These are phyloP conservation scores for Leguminivora glycinivorella DNA, from an alignment of 1,140 invertebrate species.

Conservation along the genomic window DNA sequence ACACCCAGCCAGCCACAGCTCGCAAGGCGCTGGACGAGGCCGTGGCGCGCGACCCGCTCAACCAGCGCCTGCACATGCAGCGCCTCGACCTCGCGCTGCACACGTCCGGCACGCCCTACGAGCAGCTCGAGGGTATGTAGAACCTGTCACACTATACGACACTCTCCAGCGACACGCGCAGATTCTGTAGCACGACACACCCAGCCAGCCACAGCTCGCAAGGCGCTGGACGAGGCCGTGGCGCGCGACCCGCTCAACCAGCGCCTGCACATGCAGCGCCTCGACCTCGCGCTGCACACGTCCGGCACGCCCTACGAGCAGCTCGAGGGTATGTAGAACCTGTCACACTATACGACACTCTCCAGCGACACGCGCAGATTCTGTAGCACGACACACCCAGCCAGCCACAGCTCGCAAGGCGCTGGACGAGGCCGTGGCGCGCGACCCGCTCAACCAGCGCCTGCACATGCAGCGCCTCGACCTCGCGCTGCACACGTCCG, in stretches of 20 bases:
- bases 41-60: conserved; percentile 75
- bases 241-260: conserved; percentile 80
- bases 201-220: conserved; percentile 82
- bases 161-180: conserved; percentile 83
- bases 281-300: conserved; percentile 88
- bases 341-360: too few relatives aligned
- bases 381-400: conserved; percentile 87
- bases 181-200: conserved; percentile 81
- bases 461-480: conserved; percentile 95
- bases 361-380: conserved; percentile 85
- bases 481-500: conserved; percentile 85
- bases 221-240: conserved; percentile 82
- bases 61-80: conserved; percentile 89
- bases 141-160: too few relatives aligned
- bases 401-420: conserved; percentile 84
- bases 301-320: conserved; percentile 19
- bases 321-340: conserved; percentile 63
- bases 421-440: conserved; percentile 83
- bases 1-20: conserved; percentile 83
- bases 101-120: neutral
- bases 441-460: conserved; percentile 87
- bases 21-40: conserved; percentile 82
- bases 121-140: conserved; percentile 58
- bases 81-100: conserved; percentile 91
- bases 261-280: conserved; percentile 89